Base-by-base conservation (phyloP, 2,888 invertebrate species). In the Drosophila borealis region DNA sequence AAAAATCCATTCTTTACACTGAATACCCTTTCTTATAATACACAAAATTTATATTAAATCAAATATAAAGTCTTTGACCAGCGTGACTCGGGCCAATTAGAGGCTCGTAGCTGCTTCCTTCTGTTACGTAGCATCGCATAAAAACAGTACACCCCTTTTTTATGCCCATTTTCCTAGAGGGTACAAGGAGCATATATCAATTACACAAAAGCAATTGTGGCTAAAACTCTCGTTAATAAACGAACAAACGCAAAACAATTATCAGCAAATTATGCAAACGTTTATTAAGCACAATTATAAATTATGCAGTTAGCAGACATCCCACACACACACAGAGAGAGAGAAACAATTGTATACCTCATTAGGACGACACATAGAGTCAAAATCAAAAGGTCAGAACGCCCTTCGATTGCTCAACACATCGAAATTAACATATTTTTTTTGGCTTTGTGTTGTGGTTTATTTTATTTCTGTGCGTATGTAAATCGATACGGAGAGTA, bases 401-500 rank as follows among this genome's bases (percentile, higher is more conserved):
- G 48, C 54, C 46, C 61, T 69, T 69, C 61, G 29, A 50, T 36
- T 33, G 54, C 42, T 39, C 51, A 69, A 55, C 49, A 62, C 53
- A 59, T 57, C 41, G 66, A 64, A 59, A 37, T 48, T 14, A 64
- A 44, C 44, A 51, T 37, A 44, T 55, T 64, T 41, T 53, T 66
- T 44, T 54, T 4, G 13, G 17, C 19, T 55, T 60, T 29, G 14
- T 37, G 34, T 34, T 37, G 25, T 53, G 17, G 55, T 29, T 50
- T 48, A 19, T 41, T 36, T 55, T 1, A 10, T 29, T 56, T 41
- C 25, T 44, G 36, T 42, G 17, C 46, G 57, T 33, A 10, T 62
- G 82, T 49, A 72, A 75, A 76, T 76, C 71, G 66, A 70, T 78
- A 74, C 44, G 50, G 29, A 67, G 51, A 49, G 75, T 60, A 74